Base-by-base conservation (phyloP, 2,888 invertebrate genomes). In the Theodoxus fluviatilis region DNA sequence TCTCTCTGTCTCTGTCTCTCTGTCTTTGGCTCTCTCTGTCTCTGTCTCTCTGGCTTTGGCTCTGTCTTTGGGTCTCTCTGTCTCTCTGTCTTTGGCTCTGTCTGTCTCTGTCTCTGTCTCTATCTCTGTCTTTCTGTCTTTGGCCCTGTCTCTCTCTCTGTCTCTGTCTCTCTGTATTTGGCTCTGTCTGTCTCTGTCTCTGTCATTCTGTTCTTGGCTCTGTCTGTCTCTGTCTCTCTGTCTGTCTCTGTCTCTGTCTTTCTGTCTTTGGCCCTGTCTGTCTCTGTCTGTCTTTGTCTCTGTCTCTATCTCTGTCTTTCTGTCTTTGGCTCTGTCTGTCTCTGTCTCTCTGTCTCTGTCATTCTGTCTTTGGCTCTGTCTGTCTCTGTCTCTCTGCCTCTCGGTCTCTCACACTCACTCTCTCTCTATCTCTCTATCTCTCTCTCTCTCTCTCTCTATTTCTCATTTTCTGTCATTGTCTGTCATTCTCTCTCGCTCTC, bases 251-350 rank as follows among this genome's bases (percentile, higher is more conserved):
- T n/a, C n/a, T n/a, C n/a, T n/a, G n/a, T n/a, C 52, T 52, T 25
- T 52, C 52, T 52, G 22, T 52, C 52, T 52, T 25, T 52, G 22
- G n/a, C 52, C 25, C 52, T 52, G 9, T 52, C 52, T 52, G 9
- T 52, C 52, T 52, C 7, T 52, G 22, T 52, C 52, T 52, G 22
- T 52, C 52, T 52, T 25, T 52, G 22, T 52, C 52, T 52, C 52
- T 52, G 22, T 52, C 52, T 52, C 52, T 52, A n/a, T 52, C 52
- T 52, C 52, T 52, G 22, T 52, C 52, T 52, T 25, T 52, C 52
- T 52, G 22, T 52, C 52, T 52, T 25, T 52, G 22, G n/a, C 52
- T 52, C 6, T 52, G 4, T 52, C 6, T 52, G 4, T 52, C 6
- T 52, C n/a, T 52, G 4, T 52, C 6, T 52, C n/a, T 52, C 6